phyloP scores from a whole-genome alignment of 2,113 vertebrate species.

The Anarhynchus alexandrinus region DNA sequence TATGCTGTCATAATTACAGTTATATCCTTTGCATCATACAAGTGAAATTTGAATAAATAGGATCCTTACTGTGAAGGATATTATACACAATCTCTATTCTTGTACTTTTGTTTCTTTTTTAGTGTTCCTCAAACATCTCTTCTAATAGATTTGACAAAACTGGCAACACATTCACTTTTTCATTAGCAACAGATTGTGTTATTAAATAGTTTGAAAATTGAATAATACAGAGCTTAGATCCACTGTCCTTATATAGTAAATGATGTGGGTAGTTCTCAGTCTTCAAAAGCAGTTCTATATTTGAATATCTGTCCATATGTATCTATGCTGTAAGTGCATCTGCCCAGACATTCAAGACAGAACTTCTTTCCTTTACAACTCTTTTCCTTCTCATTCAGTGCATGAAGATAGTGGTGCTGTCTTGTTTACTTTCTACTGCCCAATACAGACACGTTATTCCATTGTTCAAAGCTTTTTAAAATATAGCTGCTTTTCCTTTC shows the following conservation, averaged over 20 bases:
- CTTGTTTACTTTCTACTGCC: neutral
- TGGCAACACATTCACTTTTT: conserved; percentile 6
- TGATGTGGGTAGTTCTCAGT: neutral
- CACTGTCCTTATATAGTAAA: neutral
- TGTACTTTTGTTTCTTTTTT: neutral
- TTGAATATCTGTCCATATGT: neutral
- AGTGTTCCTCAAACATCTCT: neutral
- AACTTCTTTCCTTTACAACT: neutral
- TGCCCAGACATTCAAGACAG: neutral
- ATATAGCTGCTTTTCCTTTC: neutral
- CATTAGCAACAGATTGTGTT: conserved; percentile 25
- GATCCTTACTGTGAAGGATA: conserved; percentile 11
- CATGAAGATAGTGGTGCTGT: neutral
- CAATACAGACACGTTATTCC: neutral
- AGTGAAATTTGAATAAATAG: conserved; percentile 14
- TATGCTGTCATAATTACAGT: neutral
- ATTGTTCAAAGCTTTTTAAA: neutral
- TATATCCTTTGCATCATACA: neutral
- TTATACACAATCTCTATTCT: neutral
- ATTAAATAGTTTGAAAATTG: neutral
- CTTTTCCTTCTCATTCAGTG: neutral
- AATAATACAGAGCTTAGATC: neutral
- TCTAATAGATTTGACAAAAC: neutral
- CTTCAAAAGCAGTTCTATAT: neutral
- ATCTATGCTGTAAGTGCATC: neutral